A percentile compares a stretch with the other conserved stretches of the same genome.
Evolutionary conservation across 2,113 vertebrate genomes (phyloP).

Genomic region (Pedetes capensis): DNA sequence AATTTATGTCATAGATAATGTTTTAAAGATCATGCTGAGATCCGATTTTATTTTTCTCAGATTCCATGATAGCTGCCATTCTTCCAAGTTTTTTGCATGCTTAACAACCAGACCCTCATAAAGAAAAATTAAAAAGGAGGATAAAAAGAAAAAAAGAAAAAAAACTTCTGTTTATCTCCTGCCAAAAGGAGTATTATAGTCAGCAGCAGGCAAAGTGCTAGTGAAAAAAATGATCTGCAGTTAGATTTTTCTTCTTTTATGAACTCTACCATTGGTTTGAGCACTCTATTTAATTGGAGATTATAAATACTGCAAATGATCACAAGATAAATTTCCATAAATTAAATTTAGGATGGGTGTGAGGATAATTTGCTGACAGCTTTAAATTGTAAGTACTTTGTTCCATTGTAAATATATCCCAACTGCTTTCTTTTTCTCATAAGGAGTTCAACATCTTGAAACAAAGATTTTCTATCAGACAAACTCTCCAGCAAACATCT

Average conservation of each 20-base stretch:
- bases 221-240: constrained; percentile 15
- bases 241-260: not conserved
- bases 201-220: not conserved
- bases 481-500: constrained; percentile 42
- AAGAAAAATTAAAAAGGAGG: too few species aligned
- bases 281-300: not conserved
- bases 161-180: not conserved
- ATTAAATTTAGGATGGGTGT: constrained; percentile 43
- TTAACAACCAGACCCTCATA: not conserved
- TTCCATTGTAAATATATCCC: constrained; percentile 36
- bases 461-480: constrained; percentile 38
- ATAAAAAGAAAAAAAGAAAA: not conserved
- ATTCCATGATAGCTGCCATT: constrained; percentile 7
- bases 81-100: not conserved
- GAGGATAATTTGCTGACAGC: constrained; percentile 34
- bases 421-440: constrained; percentile 56
- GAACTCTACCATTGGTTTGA: not conserved
- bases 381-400: constrained; percentile 43
- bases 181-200: not conserved
- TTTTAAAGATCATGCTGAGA: not conserved
- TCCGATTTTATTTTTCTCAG: not conserved
- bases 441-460: constrained; percentile 39
- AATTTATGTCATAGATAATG: not conserved
- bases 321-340: constrained; percentile 24
- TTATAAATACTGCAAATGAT: constrained; percentile 12